Base-by-base conservation (phyloP, 2,888 invertebrate genomes). In the Odontomyia ornata region DNA sequence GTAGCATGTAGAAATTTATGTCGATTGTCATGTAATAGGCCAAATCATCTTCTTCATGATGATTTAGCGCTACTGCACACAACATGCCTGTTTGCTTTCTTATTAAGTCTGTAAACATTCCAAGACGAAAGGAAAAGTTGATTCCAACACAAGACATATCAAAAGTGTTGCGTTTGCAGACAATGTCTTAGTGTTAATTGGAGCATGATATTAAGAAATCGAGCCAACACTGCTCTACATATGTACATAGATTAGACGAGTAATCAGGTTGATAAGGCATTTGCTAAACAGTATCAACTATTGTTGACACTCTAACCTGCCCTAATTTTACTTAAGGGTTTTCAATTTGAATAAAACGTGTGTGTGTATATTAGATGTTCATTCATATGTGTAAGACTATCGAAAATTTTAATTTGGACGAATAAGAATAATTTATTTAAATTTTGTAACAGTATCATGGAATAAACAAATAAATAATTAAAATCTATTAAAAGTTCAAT, bases 191-290 rank as follows among this genome's bases (percentile, higher is more conserved):
- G 36, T 4, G 23, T 67, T 67, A 67, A 67, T 5, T 67, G 43
- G 67, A 67, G 67, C 43, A 43, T 43, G 67, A 15, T 18, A 36
- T 67, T 67, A 43, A 36, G 67, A 67, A 67, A 67, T 43, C 11
- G n/a, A n/a, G n/a, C n/a, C n/a, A n/a, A n/a, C n/a, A n/a, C n/a
- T n/a, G n/a, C 18, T 67, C 21, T 36, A 43, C 67, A 27, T 28
- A 64, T n/a, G n/a, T n/a, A 64, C 27, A 18, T 4, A 27, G 1
- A 18, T 13, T 36, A 3, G 21, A 43, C 21, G 7, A 23, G 36
- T 67, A 21, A 67, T 67, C 36, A 43, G 36, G 21, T 67, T 67
- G 52, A 18, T 52, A 52, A 52, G 18, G 52, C 18, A 52, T 52
- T 36, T 52, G 52, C 15, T 9, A n/a, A 9, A 9, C 4, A 52